Evolutionary conservation across 2,888 invertebrate species (phyloP), one percentile per base, ranked within the genome.

Genomic region (Teleiodes luculella): DNA sequence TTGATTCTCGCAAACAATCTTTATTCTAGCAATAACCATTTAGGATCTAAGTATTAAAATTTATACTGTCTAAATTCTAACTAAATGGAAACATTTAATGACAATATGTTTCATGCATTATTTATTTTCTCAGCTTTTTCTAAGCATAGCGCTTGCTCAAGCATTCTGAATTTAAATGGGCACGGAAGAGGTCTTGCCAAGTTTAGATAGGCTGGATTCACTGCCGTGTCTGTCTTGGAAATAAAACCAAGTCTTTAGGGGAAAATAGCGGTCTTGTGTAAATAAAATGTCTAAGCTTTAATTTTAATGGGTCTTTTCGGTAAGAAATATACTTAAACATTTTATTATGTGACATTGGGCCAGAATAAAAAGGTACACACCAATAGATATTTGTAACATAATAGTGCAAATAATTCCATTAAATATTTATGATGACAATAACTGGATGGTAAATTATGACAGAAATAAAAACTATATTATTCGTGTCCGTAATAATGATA

Each of bases 181-280:
- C 56, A 59, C 62, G 70, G 70, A 71, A 68, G 69, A 36, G 16
- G 55, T 45, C 59, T 55, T 50, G 54, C 69, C 72, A 41, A 61
- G 66, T 52, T 67, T 61, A 64, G 71, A 36, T 48, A 43, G 57
- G 55, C 65, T 53, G 59, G 61, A 24, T 24, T 24, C 24, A 24
- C 3, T n/a, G n/a, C n/a, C 24, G 59, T 55, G 56, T 35, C 48
- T 51, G 20, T 5, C 24, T 24, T 28, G 36, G 41, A 45, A 20
- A 28, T 3, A 1, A 13, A 31, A 24, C 31, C 18, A 18, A 16
- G 39, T 47, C 33, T 31, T 33, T 47, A 45, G 45, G 6, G 47
- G 33, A 33, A 45, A 31, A 16, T 47, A 33, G 33, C 31, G 47
- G 47, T 2, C n/a, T 3, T 13, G 16, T 37, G 16, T 14, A n/a